Evolutionary conservation across 2,113 vertebrate species (phyloP), one percentile per base, ranked within the genome.

Genomic region (Microtus oregoni): DNA sequence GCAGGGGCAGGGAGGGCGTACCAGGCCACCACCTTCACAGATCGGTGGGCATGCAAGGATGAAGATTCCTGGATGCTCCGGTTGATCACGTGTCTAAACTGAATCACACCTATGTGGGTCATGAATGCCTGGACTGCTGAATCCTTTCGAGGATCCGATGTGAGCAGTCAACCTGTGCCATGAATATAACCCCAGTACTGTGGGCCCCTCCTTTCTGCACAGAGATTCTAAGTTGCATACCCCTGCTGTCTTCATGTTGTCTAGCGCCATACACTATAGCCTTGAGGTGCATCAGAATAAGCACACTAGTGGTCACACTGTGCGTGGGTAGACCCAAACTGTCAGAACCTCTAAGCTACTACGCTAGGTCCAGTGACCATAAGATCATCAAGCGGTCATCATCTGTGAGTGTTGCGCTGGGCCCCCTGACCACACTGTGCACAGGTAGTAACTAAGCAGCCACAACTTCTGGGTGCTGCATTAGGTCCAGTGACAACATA

Each of bases 151-250:
- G 68, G 35, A 24, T 78, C 63, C 75, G 35, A 90, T 6, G 7
- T 76, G 47, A 82, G 44, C 50, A 24, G 5, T 3, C 19, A 35
- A 8, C 32, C n/a, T 44, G 1, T 47, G 38, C 1, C 0, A 32
- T 67, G 61, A 35, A 14, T 75, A 50, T 35, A 38, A 28, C 22
- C 28, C 11, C 0, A 2, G 20, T 0, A 6, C 15, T 12, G 17
- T 78, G 3, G 4, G 2, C 7, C 47, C 26, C 10, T 28, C 12
- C 0, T 0, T 32, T 52, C 22, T 15, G 7, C 75, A 44, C 10
- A 35, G 10, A 20, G 38, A 44, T 14, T 26, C 58, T 38, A 8
- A 30, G 73, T 11, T 14, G 3, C 17, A 13, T 0, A 0, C 22
- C 47, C 38, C 70, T 50, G 6, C 30, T 19, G 26, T 72, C 7